Percentiles rank a stretch among this genome's conserved stretches.
Evolutionary conservation across 2,888 invertebrate species (phyloP).

Genomic region (Tanaodytes sp.): DNA sequence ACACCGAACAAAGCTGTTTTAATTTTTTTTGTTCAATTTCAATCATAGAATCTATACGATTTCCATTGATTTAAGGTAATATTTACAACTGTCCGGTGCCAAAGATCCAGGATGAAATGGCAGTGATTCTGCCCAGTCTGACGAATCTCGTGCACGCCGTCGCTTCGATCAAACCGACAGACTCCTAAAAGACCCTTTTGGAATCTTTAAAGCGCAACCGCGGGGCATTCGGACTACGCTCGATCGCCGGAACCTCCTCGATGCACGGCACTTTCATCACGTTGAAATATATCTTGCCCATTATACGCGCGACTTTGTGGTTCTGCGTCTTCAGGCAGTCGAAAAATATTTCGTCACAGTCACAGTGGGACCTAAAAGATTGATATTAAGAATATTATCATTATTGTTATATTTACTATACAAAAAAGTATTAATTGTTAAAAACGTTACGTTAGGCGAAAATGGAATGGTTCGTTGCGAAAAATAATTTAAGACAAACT

Average conservation of each 20-base stretch:
- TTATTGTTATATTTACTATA: constrained; percentile 1
- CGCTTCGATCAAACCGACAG: not conserved
- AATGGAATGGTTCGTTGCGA: no score
- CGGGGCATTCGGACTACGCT: constrained; percentile 36
- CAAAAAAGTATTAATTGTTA: constrained; percentile 1
- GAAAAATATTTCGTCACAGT: constrained; percentile 88
- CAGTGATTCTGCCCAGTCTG: constrained; percentile 44
- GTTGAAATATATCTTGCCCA: constrained; percentile 91
- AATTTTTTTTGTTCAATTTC: no score
- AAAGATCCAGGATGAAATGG: constrained; percentile 45
- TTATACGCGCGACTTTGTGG: constrained; percentile 81
- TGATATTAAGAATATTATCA: no score
- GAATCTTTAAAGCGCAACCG: constrained; percentile 56
- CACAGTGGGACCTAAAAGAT: constrained; percentile 83
- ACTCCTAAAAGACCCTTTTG: constrained; percentile 55
- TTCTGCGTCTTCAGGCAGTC: constrained; percentile 85
- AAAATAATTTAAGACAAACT: not conserved
- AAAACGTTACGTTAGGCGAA: no score
- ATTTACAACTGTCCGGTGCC: constrained; percentile 62
- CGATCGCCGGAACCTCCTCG: constrained; percentile 73
- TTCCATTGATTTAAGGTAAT: constrained; percentile 61
- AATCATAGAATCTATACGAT: constrained; percentile 10
- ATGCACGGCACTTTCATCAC: constrained; percentile 84
- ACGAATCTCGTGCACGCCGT: constrained; percentile 9
- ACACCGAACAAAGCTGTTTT: no score